phyloP scores from a whole-genome alignment of 1,140 invertebrate species.

The Dreissena polymorpha region DNA sequence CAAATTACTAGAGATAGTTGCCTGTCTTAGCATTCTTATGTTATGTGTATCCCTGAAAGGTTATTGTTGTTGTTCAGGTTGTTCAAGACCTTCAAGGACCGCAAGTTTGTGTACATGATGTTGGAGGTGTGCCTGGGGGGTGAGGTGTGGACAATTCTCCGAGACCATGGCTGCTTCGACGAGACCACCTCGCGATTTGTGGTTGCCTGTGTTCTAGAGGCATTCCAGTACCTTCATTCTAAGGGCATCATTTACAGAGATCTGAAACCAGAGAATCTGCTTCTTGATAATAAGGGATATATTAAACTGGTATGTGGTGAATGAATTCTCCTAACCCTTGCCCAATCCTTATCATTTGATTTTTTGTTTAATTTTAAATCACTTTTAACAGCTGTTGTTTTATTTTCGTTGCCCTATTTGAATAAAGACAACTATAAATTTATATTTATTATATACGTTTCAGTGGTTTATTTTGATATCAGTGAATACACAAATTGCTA shows the following conservation, averaged over 20 bases:
- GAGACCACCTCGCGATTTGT: slow-evolving; percentile 63
- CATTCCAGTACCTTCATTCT: slow-evolving; percentile 93
- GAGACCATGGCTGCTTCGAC: slow-evolving; percentile 75
- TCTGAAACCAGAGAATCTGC: slow-evolving; percentile 96
- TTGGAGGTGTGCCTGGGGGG: slow-evolving; percentile 78
- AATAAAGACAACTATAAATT: too few species aligned
- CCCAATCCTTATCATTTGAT: too few species aligned
- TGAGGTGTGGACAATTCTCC: slow-evolving; percentile 78
- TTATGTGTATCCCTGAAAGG: not conserved
- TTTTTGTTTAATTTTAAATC: too few species aligned
- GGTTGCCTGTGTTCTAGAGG: slow-evolving; percentile 92
- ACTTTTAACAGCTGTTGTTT: too few species aligned
- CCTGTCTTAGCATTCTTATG: not conserved
- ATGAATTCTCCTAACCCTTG: too few species aligned
- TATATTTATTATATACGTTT: too few species aligned
- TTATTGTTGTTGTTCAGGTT: slow-evolving; percentile 64
- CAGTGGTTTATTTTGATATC: too few species aligned
- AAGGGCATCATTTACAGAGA: slow-evolving; percentile 95
- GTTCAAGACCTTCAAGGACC: slow-evolving; percentile 77
- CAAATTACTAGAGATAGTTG: not conserved
- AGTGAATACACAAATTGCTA: too few species aligned
- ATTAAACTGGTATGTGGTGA: slow-evolving; percentile 91
- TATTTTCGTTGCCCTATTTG: too few species aligned
- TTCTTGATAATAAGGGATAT: slow-evolving; percentile 94
- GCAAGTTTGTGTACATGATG: slow-evolving; percentile 79